Conservation (phyloP, 2,888 invertebrate species). For the Morinoia aosen region DNA sequence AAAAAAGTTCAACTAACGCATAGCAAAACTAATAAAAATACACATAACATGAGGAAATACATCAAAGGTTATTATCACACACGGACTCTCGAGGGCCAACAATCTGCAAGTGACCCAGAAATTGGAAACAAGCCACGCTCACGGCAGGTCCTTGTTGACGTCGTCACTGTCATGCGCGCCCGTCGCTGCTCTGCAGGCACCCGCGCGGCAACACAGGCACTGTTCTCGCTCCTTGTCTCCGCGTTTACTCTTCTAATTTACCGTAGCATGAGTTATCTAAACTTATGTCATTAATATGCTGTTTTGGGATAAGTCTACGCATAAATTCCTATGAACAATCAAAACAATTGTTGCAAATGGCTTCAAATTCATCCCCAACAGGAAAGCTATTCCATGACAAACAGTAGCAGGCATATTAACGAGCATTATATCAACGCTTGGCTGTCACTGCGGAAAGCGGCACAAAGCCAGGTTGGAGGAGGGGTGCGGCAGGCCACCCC, state of each 20-base stretch:
- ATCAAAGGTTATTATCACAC: not conserved
- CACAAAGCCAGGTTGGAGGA: not conserved
- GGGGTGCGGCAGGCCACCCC: not conserved
- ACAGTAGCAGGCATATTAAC: not conserved
- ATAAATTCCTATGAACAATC: not conserved
- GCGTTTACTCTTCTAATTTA: not conserved
- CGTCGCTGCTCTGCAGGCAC: too few relatives aligned
- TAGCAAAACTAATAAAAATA: not conserved
- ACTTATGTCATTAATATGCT: not conserved
- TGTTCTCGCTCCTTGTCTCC: not conserved
- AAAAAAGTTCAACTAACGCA: not conserved
- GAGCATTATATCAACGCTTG: not conserved
- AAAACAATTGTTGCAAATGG: too few relatives aligned
- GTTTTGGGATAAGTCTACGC: not conserved
- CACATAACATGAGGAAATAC: not conserved
- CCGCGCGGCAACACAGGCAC: not conserved
- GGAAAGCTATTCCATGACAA: not conserved
- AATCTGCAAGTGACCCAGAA: not conserved
- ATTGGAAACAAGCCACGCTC: not conserved
- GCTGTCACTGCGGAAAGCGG: not conserved
- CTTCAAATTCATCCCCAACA: not conserved
- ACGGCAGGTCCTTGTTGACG: not conserved
- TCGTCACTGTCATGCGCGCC: too few relatives aligned
- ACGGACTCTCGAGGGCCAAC: not conserved
- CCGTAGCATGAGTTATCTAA: not conserved